phyloP scores from a whole-genome alignment of 2,888 invertebrate genomes.

The Apodemia zela region DNA sequence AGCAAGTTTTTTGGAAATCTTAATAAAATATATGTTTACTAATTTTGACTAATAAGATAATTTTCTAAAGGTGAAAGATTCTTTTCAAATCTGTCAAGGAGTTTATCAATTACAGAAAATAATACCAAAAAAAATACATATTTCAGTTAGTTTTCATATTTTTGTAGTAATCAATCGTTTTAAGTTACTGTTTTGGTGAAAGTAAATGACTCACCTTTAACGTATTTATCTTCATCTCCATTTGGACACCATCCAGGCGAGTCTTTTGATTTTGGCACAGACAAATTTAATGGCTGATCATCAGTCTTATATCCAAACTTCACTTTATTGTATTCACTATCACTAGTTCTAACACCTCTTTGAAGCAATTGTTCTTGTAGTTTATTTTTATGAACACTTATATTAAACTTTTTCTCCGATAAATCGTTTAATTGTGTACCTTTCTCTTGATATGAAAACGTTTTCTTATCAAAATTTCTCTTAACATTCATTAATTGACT shows the following conservation, averaged over 20 bases:
- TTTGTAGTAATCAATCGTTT: too few species aligned
- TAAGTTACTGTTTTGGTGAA: not conserved
- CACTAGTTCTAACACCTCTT: slow-evolving; percentile 59
- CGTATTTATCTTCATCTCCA: slow-evolving; percentile 52
- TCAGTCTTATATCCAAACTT: slow-evolving; percentile 49
- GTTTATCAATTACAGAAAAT: too few species aligned
- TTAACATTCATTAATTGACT: slow-evolving; percentile 62
- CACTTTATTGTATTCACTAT: slow-evolving; percentile 54
- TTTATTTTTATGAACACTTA: slow-evolving; percentile 63
- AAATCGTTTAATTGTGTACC: slow-evolving; percentile 63
- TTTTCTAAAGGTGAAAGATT: too few species aligned
- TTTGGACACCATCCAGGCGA: slow-evolving; percentile 47
- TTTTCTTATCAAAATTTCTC: slow-evolving; percentile 53
- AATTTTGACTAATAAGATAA: too few species aligned
- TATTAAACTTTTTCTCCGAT: slow-evolving; percentile 45
- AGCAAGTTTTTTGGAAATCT: too few species aligned
- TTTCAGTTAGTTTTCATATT: too few species aligned
- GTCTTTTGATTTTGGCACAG: slow-evolving; percentile 77
- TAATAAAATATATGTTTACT: too few species aligned
- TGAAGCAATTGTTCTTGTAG: slow-evolving; percentile 69
- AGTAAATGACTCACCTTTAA: slow-evolving; percentile 50
- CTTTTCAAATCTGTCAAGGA: too few species aligned
- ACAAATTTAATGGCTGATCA: slow-evolving; percentile 82
- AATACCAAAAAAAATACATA: too few species aligned
- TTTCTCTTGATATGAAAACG: slow-evolving; percentile 42